phyloP scores from a whole-genome alignment of 2,888 invertebrate genomes.

The Hofmannophila pseudospretella region DNA sequence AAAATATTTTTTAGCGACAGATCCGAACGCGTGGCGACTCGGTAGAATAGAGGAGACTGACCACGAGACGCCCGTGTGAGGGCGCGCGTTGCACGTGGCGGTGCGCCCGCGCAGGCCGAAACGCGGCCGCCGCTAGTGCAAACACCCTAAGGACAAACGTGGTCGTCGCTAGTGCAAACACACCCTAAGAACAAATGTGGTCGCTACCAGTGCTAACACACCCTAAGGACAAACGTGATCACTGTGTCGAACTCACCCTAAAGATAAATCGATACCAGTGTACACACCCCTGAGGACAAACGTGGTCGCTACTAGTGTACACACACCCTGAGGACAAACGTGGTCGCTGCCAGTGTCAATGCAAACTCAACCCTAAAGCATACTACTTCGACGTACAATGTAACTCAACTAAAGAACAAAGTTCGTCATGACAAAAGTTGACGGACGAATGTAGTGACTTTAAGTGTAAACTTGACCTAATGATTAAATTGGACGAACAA shows the following conservation, averaged over 20 bases:
- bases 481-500: no score
- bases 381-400: no score
- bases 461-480: no score
- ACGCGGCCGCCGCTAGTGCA: constrained; percentile 39
- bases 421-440: no score
- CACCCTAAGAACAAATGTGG: background rate
- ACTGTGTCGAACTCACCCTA: no score
- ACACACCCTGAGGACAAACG: background rate
- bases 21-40: constrained; percentile 88
- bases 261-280: constrained; percentile 42
- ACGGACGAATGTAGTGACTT: no score
- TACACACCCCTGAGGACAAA: constrained; percentile 4
- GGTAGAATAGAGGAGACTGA: constrained; percentile 89
- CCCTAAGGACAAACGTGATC: no score
- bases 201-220: no score
- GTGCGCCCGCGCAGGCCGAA: constrained; percentile 36
- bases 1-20: constrained; percentile 73
- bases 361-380: no score
- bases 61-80: constrained; percentile 89
- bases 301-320: background rate
- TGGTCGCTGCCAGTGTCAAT: background rate
- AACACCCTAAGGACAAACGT: background rate
- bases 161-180: background rate
- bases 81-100: constrained; percentile 55
- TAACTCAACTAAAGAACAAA: no score